phyloP scores from a whole-genome alignment of 2,888 invertebrate species.

The Macrosiphum euphorbiae region DNA sequence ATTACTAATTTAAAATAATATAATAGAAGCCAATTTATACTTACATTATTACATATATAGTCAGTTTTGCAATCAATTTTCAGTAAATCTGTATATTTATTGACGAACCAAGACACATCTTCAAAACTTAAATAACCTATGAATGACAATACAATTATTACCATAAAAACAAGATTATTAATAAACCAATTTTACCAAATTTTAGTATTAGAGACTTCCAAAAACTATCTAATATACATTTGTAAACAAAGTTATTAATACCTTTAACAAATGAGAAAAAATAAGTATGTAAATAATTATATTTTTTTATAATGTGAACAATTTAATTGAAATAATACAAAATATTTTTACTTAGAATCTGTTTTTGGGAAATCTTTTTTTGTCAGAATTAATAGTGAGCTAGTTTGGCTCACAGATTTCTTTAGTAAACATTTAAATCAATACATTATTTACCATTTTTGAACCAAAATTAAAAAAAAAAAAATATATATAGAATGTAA shows the following conservation, averaged over 20 bases:
- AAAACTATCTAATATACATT: neutral
- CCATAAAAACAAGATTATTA: neutral
- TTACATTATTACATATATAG: constrained; percentile 24
- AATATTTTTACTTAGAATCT: neutral
- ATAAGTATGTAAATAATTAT: neutral
- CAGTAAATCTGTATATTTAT: constrained; percentile 51
- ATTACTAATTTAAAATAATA: neutral
- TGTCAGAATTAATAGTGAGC: neutral
- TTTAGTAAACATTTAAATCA: neutral
- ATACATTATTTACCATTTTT: neutral
- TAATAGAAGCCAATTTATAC: constrained; percentile 12
- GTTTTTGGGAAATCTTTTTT: neutral
- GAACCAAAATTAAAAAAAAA: neutral
- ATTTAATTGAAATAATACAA: neutral
- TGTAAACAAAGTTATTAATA: neutral
- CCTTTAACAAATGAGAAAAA: neutral
- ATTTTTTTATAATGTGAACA: neutral
- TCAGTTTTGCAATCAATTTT: constrained; percentile 33
- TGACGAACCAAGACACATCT: constrained; percentile 57
- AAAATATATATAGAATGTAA: neutral
- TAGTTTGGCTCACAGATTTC: neutral
- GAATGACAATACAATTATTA: neutral
- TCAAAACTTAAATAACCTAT: constrained; percentile 53
- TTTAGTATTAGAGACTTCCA: neutral
- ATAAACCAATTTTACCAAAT: neutral